These are phyloP conservation scores for Upupa epops DNA, from an alignment of 2,113 vertebrate species.

Conservation along the genomic window DNA sequence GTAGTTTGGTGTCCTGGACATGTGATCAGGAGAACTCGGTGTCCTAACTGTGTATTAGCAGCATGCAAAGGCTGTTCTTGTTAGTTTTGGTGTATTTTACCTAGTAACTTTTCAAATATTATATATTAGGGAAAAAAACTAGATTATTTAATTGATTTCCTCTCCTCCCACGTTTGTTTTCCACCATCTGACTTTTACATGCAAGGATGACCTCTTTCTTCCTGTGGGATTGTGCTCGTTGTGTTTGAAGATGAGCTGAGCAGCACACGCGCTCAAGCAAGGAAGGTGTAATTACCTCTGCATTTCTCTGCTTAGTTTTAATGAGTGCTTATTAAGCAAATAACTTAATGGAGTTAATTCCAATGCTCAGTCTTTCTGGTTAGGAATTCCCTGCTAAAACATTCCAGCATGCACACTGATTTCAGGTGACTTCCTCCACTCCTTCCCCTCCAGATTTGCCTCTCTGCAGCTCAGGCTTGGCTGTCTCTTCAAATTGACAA, in stretches of 20 bases:
- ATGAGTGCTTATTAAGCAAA: constrained; percentile 20
- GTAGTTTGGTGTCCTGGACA: background rate
- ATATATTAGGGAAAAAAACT: accelerated
- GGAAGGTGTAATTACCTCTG: background rate
- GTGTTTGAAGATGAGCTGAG: background rate
- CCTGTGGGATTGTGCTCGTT: background rate
- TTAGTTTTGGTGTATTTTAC: background rate
- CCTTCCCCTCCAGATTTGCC: background rate
- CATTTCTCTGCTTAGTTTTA: constrained; percentile 11
- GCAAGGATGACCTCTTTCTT: too few species aligned
- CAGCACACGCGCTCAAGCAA: background rate
- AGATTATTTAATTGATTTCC: background rate
- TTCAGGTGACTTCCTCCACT: background rate
- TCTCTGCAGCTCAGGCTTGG: background rate
- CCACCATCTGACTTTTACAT: accelerated
- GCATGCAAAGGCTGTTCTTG: background rate
- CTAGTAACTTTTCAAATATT: background rate
- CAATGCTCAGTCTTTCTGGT: background rate
- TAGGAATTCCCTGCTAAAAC: background rate
- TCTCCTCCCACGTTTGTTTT: background rate
- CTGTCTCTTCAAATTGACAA: background rate
- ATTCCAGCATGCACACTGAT: background rate
- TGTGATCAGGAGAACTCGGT: background rate
- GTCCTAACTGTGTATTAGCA: background rate
- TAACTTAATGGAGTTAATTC: constrained; percentile 1